These are phyloP conservation scores for Adelosebastes latens DNA, from an alignment of 2,797 vertebrate species.

Conservation along the genomic window DNA sequence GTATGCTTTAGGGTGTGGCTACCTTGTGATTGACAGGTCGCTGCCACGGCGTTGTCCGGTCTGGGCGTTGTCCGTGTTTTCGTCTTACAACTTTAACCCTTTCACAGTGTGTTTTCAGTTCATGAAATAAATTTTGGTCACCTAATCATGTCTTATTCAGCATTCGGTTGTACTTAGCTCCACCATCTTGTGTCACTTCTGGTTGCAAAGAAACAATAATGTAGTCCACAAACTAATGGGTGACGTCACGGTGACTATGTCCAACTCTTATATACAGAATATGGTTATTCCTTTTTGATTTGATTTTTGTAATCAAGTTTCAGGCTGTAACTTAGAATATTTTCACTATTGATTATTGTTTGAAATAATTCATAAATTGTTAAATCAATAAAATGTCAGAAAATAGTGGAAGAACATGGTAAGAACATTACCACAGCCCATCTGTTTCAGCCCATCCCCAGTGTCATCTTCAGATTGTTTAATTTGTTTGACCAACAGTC, in stretches of 20 bases:
- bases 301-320: not conserved
- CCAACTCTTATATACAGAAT: no score
- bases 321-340: not conserved
- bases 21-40: no score
- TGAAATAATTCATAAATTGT: not conserved
- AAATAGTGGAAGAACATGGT: not conserved
- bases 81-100: no score
- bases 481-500: not conserved
- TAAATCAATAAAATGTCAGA: not conserved
- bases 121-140: no score
- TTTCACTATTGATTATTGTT: not conserved
- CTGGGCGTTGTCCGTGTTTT: fast-evolving
- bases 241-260: no score
- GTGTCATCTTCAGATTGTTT: not conserved
- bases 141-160: no score
- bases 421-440: not conserved
- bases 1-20: fast-evolving
- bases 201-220: no score
- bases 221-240: no score
- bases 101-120: no score
- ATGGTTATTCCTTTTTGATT: not conserved
- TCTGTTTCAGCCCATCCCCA: not conserved
- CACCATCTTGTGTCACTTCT: no score
- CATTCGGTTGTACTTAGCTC: no score
- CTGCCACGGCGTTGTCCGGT: fast-evolving